phyloP scores from a whole-genome alignment of 2,797 vertebrate genomes.

The Scyliorhinus canicula region DNA sequence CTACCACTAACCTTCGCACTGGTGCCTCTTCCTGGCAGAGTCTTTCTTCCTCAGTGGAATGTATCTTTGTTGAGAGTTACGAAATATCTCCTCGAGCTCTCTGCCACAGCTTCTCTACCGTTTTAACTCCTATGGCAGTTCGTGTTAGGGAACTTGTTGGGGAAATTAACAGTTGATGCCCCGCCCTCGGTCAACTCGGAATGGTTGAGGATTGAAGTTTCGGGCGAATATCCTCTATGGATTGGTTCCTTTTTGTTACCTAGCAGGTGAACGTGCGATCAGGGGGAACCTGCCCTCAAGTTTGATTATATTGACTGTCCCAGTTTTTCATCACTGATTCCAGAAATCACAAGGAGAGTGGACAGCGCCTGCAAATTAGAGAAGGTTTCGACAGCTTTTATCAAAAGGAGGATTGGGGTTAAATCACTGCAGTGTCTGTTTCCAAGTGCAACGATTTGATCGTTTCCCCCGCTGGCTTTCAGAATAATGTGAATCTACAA shows the following conservation, averaged over 20 bases:
- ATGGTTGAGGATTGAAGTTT: background rate
- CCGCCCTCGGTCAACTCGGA: background rate
- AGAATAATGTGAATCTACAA: background rate
- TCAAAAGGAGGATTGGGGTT: background rate
- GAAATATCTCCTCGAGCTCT: too few species aligned
- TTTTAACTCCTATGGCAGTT: background rate
- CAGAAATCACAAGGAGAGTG: background rate
- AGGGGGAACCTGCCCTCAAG: fast-evolving
- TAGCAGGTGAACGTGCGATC: background rate
- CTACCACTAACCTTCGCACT: too few species aligned
- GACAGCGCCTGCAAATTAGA: background rate
- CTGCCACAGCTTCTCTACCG: too few species aligned
- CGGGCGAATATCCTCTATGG: too few species aligned
- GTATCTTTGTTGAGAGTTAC: too few species aligned
- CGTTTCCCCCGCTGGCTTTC: background rate
- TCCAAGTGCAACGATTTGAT: background rate
- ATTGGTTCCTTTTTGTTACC: background rate
- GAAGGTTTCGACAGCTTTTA: background rate
- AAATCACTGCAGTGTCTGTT: background rate
- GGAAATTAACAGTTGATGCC: background rate
- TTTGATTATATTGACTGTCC: background rate
- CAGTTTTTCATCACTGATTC: too few species aligned
- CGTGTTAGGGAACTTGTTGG: background rate
- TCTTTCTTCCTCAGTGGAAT: too few species aligned
- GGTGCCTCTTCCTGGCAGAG: too few species aligned